phyloP scores from a whole-genome alignment of 1,140 invertebrate species.

The Chelonus insularis region DNA sequence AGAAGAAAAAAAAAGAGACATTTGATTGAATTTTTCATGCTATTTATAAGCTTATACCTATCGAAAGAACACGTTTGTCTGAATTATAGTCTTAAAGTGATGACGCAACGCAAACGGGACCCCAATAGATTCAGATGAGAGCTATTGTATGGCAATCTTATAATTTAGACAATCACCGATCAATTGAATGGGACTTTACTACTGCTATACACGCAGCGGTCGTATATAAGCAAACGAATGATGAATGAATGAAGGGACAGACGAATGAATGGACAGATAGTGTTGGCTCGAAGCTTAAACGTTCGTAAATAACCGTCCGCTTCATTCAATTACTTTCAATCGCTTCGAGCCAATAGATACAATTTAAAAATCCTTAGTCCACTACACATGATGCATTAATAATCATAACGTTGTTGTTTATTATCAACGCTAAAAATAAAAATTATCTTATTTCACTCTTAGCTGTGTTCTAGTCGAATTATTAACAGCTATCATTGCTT shows the following conservation, averaged over 20 bases:
- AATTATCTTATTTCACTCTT: no score
- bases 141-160: conserved; percentile 63
- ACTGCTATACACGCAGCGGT: conserved; percentile 58
- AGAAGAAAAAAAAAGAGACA: no score
- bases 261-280: conserved; percentile 62
- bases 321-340: conserved; percentile 64
- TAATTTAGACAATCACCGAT: conserved; percentile 64
- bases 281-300: conserved; percentile 46
- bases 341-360: conserved; percentile 61
- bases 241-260: conserved; percentile 62
- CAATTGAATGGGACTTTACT: conserved; percentile 63
- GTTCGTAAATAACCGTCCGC: conserved; percentile 59
- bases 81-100: conserved; percentile 54
- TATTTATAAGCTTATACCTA: conserved; percentile 2
- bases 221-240: conserved; percentile 49
- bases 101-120: conserved; percentile 60
- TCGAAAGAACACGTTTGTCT: conserved; percentile 39
- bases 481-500: no score
- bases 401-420: neutral
- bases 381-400: neutral
- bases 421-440: no score
- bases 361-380: conserved; percentile 56
- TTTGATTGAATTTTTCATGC: no score
- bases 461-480: no score
- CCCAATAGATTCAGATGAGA: conserved; percentile 62